Base-by-base conservation (phyloP, 2,113 vertebrate species). In the Apeltes quadracus region DNA sequence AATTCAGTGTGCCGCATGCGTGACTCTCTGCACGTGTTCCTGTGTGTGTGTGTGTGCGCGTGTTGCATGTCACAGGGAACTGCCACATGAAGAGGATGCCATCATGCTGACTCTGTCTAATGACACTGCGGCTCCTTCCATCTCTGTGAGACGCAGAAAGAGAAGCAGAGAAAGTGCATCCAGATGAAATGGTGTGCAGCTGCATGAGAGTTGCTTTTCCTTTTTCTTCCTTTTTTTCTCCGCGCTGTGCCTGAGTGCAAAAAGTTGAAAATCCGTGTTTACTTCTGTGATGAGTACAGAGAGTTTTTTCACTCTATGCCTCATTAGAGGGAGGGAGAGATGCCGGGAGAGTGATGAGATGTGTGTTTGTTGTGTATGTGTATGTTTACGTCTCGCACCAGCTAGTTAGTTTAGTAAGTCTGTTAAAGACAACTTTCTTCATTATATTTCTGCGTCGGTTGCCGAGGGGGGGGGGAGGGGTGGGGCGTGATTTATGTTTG, bases 241-340 rank as follows among this genome's bases (percentile, higher is more conserved):
- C 25, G 0, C 61, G 57, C 46, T 66, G 68, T 62, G 57, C 18
- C 44, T 7, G 39, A 61, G 80, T 72, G 77, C 63, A 64, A 79
- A 75, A 82, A 70, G 71, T 80, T 79, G 61, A 83, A 88, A 85
- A 79, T 64, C 75, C 80, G 58, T 79, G 69, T 88, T 87, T 88
- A 75, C 79, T 76, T 86, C 59, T 77, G 32, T 64, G 73, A 86
- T 79, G 76, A 63, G 41, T 73, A 81, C 71, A 72, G 56, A 70
- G 74, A 69, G 70, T 76, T 81, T 76, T n/a, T 74, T 84, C 58
- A 75, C 82, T 91, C 84, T 68, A 84, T 81, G 84, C 75, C 86
- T 91, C 86, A 90, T 90, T 89, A 90, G 80, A 81, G 76, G 73
- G 38, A 50, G 36, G 54, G 63, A n/a, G 46, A 48, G 46, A 69